Base-by-base conservation (phyloP, 2,888 invertebrate species). In the Phrixothrix hirtus region DNA sequence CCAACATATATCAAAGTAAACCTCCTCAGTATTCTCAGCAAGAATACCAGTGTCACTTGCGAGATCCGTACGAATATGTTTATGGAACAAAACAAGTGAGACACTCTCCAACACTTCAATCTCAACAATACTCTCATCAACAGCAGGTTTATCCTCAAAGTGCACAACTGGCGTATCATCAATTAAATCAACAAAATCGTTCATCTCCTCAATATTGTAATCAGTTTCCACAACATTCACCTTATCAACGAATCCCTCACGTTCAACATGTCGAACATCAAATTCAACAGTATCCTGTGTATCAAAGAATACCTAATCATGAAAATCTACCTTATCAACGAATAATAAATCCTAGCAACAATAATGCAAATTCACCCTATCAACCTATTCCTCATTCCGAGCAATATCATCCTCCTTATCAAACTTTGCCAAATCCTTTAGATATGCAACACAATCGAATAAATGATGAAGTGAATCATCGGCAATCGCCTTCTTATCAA, bases 401-500 rank as follows among this genome's bases (percentile, higher is more conserved):
- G 3, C 63, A 62, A 43, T 37, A 43, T 14, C 61, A 64, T 41
- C 61, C 62, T 7, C 63, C 63, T n/a, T 70, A 70, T 59, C 70
- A 70, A 56, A 57, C 65, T 41, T 64, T 69, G 31, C 64, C 67
- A 39, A 60, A 51, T 29, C 50, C 39, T 4, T 15, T 26, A 1
- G 37, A 31, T 9, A 26, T 38, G 4, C 26, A 39, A 27, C 5
- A 27, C 9, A 44, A 44, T 12, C 70, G 68, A 21, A 61, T 63
- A 2, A 66, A 56, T 42, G 66, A 72, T 35, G 43, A 66, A 3
- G 15, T 29, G 5, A 35, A 5, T 17, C 71, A 67, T 50, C 75
- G 75, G 54, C 62, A 69, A 1, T 49, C 74, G n/a, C 73, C 76
- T 0, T 75, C 75, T 35, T 76, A 77, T 55, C 76, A 75, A 31